phyloP scores from a whole-genome alignment of 2,113 vertebrate species.

The Entomyzon cyanotis region DNA sequence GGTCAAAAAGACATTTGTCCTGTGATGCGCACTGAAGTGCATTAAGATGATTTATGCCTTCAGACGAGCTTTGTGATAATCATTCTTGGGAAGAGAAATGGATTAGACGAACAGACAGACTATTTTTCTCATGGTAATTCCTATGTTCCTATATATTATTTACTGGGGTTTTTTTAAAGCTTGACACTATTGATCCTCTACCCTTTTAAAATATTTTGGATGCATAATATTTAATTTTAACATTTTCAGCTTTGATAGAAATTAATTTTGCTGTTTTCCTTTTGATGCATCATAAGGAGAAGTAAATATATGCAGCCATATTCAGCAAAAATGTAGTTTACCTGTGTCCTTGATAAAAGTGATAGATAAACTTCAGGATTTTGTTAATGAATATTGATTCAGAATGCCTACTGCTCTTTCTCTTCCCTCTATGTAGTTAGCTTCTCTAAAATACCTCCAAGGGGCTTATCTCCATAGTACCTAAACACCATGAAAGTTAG shows the following conservation, averaged over 20 bases:
- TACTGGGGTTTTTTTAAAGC: neutral
- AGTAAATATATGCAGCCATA: neutral
- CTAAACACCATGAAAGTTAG: neutral
- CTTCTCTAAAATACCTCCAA: neutral
- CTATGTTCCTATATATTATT: conserved; percentile 33
- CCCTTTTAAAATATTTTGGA: neutral
- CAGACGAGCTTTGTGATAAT: neutral
- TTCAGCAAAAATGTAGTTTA: conserved; percentile 7
- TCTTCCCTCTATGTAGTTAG: neutral
- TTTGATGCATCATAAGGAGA: neutral
- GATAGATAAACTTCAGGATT: neutral
- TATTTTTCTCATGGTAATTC: conserved; percentile 19
- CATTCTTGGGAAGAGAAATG: neutral
- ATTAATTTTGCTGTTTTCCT: conserved; percentile 5
- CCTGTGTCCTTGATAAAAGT: neutral
- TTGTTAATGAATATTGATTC: neutral
- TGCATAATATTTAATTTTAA: conserved; percentile 26
- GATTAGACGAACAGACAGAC: neutral
- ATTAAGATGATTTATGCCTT: neutral
- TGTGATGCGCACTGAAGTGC: neutral
- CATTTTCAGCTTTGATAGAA: conserved; percentile 9
- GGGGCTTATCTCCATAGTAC: neutral
- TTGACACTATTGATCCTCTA: conserved; percentile 39
- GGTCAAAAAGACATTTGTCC: neutral
- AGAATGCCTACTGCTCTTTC: neutral